Percentiles rank a stretch among this genome's conserved stretches.
These are phyloP conservation scores for Holocentrus rufus DNA, from an alignment of 2,797 vertebrate species.

Conservation along the genomic window DNA sequence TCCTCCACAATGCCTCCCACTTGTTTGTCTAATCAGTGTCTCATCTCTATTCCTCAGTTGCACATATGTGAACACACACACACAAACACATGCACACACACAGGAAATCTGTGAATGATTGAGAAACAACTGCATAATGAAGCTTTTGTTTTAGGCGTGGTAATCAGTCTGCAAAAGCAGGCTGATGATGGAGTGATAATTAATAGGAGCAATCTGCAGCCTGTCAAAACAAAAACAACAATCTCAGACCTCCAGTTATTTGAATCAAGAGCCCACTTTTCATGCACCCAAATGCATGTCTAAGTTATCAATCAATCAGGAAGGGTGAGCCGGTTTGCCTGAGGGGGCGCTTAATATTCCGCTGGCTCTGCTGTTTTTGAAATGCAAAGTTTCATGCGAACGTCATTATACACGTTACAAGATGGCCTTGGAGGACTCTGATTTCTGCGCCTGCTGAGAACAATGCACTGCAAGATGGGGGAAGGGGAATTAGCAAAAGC, in stretches of 20 bases:
- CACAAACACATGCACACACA: constrained; percentile 12
- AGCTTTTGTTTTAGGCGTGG: constrained; percentile 62
- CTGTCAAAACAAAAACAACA: constrained; percentile 66
- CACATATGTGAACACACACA: neutral
- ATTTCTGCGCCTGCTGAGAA: constrained; percentile 70
- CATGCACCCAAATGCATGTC: constrained; percentile 51
- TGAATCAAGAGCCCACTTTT: constrained; percentile 48
- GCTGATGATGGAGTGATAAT: constrained; percentile 63
- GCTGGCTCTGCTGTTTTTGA: constrained; percentile 40
- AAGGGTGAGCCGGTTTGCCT: constrained; percentile 41
- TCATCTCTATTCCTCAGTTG: neutral
- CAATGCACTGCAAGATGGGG: constrained; percentile 61
- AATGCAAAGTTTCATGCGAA: neutral
- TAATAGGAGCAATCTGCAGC: constrained; percentile 68
- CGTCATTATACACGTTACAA: constrained; percentile 57
- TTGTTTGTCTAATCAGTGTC: neutral
- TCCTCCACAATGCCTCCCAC: no score
- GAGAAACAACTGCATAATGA: constrained; percentile 71
- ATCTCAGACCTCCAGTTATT: constrained; percentile 59
- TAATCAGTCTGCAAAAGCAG: constrained; percentile 67
- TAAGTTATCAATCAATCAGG: constrained; percentile 61
- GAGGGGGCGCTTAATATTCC: constrained; percentile 67
- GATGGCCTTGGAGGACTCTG: constrained; percentile 55
- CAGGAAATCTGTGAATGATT: constrained; percentile 55
- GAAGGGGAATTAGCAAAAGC: constrained; percentile 65